Percentiles rank a stretch among this genome's conserved stretches.
phyloP scores from a whole-genome alignment of 37 sponge, comb jelly and placozoan genomes.

The Beroe forskalii region DNA sequence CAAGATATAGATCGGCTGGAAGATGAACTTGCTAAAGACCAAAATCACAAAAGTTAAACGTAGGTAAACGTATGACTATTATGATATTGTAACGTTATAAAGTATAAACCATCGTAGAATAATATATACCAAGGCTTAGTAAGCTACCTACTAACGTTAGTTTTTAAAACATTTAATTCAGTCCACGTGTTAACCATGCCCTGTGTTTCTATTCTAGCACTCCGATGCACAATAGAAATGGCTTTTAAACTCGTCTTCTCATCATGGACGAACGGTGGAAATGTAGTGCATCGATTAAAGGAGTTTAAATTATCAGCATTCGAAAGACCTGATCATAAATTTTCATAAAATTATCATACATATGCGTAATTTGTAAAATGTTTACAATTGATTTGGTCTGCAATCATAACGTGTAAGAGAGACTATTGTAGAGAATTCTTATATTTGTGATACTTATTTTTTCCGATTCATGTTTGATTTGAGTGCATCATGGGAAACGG shows the following conservation, averaged over 20 bases:
- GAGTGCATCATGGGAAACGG: background rate
- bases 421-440: background rate
- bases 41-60: no score
- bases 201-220: no score
- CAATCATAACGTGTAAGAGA: background rate
- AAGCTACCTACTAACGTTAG: no score
- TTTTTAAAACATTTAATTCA: no score
- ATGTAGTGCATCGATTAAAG: background rate
- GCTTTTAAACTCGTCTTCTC: background rate
- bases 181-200: no score
- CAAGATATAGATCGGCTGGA: no score
- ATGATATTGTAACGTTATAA: no score
- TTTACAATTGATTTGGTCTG: background rate
- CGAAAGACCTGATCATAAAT: background rate
- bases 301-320: background rate
- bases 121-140: no score
- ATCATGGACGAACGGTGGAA: background rate
- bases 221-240: background rate
- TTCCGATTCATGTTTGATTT: background rate
- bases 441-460: background rate
- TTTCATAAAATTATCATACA: background rate
- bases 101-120: no score
- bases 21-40: no score
- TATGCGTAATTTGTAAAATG: background rate
- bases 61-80: no score